phyloP scores from a whole-genome alignment of 23 tunicate genomes.

The Pegea sp. region DNA sequence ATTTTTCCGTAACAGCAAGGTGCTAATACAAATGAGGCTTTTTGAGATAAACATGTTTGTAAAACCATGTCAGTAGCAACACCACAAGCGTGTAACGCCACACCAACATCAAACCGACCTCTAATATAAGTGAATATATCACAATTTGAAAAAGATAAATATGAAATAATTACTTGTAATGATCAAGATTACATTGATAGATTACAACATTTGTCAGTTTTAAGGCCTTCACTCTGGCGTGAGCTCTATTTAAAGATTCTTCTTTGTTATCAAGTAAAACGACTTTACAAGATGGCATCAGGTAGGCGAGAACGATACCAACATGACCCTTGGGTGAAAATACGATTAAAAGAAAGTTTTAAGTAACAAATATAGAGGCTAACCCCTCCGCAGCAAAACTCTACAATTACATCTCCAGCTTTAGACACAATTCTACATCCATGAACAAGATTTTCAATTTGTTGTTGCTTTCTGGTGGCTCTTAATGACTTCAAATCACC shows the following conservation, averaged over 20 bases:
- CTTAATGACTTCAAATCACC: conserved; percentile 61
- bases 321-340: conserved; percentile 52
- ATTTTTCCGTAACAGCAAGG: conserved; percentile 98
- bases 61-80: conserved; percentile 91
- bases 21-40: conserved; percentile 61
- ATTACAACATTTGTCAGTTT: conserved; percentile 37
- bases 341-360: not conserved
- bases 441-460: conserved; percentile 56
- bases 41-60: conserved; percentile 31
- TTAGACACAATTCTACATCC: conserved; percentile 22
- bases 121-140: conserved; percentile 7
- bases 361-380: conserved; percentile 3
- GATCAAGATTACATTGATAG: conserved; percentile 71
- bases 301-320: conserved; percentile 63
- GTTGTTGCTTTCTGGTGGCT: conserved; percentile 71
- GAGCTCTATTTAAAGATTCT: conserved; percentile 77
- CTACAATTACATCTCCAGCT: conserved; percentile 60
- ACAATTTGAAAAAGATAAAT: not conserved
- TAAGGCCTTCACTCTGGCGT: conserved; percentile 30
- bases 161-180: conserved; percentile 33
- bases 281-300: conserved; percentile 47
- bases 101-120: conserved; percentile 63
- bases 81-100: conserved; percentile 98
- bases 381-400: conserved; percentile 98
- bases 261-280: conserved; percentile 84